phyloP scores from a whole-genome alignment of 2,797 vertebrate species.

The Naso thynnoides region DNA sequence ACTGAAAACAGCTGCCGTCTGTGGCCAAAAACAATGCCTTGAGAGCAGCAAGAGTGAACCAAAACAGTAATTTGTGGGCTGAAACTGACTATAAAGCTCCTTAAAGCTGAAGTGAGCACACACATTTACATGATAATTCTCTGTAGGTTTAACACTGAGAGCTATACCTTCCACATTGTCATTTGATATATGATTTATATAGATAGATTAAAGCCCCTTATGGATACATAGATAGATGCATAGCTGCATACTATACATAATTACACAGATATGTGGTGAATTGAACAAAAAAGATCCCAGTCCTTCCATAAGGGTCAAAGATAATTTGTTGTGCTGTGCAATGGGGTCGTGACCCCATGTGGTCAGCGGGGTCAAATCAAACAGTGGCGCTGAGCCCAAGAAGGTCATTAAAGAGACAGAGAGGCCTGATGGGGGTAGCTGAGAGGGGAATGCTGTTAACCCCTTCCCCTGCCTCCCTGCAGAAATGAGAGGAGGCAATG shows the following conservation, averaged over 20 bases:
- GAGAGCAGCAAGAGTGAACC: neutral
- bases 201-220: slow-evolving; percentile 36
- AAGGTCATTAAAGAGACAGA: slow-evolving; percentile 78
- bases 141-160: too few relatives aligned
- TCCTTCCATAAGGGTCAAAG: slow-evolving; percentile 68
- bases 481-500: slow-evolving; percentile 61
- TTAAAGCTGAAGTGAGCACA: neutral
- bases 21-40: neutral
- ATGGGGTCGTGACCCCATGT: slow-evolving; percentile 74
- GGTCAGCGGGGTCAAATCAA: slow-evolving; percentile 80
- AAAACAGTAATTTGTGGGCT: neutral
- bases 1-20: neutral
- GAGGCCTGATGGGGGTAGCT: slow-evolving; percentile 56
- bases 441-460: slow-evolving; percentile 74
- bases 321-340: slow-evolving; percentile 81
- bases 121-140: too few relatives aligned
- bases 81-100: neutral
- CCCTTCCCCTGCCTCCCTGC: slow-evolving; percentile 73
- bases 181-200: slow-evolving; percentile 7
- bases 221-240: slow-evolving; percentile 10
- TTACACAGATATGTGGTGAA: slow-evolving; percentile 29
- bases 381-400: slow-evolving; percentile 64
- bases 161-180: neutral
- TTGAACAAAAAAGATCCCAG: slow-evolving; percentile 42
- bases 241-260: slow-evolving; percentile 25